Conservation (phyloP, 2,113 vertebrate genomes). For the Eira barbara region DNA sequence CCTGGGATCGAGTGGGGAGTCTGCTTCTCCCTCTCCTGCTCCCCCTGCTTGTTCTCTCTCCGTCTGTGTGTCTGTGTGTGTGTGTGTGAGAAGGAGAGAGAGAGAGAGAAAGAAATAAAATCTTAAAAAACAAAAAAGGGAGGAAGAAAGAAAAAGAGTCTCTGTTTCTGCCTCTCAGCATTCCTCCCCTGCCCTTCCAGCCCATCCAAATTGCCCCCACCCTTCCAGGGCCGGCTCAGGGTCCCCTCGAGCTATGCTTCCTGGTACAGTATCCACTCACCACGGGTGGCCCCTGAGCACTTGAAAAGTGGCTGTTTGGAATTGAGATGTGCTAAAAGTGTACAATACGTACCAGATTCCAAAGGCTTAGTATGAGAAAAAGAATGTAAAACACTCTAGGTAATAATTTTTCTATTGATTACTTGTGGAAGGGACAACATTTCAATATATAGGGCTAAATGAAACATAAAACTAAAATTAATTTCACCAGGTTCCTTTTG, state of each 20-base stretch:
- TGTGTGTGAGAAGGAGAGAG: too few relatives aligned
- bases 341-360: not conserved
- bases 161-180: not conserved
- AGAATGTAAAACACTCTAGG: not conserved
- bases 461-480: not conserved
- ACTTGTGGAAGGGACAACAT: not conserved
- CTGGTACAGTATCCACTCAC: rapidly evolving
- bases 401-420: not conserved
- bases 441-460: not conserved
- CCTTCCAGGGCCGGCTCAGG: not conserved
- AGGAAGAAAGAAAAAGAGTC: too few relatives aligned
- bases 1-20: too few relatives aligned
- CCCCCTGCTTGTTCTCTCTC: too few relatives aligned
- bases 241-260: too few relatives aligned
- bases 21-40: too few relatives aligned
- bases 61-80: too few relatives aligned
- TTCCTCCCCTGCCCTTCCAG: too few relatives aligned
- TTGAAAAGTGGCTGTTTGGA: not conserved
- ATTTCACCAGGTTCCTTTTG: not conserved
- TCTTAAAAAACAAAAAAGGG: too few relatives aligned
- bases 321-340: not conserved
- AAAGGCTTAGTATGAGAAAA: not conserved
- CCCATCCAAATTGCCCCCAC: not conserved
- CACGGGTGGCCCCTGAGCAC: not conserved
- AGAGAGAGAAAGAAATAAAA: too few relatives aligned